A percentile compares a stretch with the other conserved stretches of the same genome.
Conservation (phyloP, 2,888 invertebrate species). For the Caenorhabditis panamensis region DNA sequence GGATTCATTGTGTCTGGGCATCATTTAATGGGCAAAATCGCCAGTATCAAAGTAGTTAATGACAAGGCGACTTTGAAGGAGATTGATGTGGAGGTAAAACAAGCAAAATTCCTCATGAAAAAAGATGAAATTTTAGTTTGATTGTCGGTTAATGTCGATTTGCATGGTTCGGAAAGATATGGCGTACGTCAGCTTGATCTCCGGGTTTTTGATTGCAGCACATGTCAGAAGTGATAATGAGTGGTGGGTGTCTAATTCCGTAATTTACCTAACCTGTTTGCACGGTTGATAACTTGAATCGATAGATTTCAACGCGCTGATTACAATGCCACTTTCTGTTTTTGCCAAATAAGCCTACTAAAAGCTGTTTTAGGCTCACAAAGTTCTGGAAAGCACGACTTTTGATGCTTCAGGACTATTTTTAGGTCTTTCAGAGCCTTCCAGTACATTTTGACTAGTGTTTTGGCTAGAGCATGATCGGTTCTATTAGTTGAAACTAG, state of each 20-base stretch:
- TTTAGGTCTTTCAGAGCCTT: too few relatives aligned
- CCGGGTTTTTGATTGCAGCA: conserved; percentile 82
- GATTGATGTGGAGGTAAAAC: conserved; percentile 58
- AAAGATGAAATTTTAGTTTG: conserved; percentile 78
- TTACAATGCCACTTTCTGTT: too few relatives aligned
- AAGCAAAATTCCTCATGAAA: background rate
- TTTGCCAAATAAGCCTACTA: too few relatives aligned
- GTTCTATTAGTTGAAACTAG: too few relatives aligned
- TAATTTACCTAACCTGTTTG: too few relatives aligned
- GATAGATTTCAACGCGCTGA: too few relatives aligned
- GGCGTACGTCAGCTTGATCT: conserved; percentile 82
- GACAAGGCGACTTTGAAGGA: conserved; percentile 46
- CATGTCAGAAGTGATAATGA: conserved; percentile 71
- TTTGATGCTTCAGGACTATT: too few relatives aligned
- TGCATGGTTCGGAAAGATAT: conserved; percentile 81
- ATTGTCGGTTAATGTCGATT: conserved; percentile 83
- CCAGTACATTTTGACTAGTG: too few relatives aligned
- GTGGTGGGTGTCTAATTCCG: too few relatives aligned
- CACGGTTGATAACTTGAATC: too few relatives aligned
- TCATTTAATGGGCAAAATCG: conserved; percentile 64
- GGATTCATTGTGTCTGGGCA: conserved; percentile 62
- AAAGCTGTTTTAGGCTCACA: too few relatives aligned
- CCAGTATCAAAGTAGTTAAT: conserved; percentile 49
- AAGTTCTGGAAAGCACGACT: background rate
- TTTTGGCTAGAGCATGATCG: too few relatives aligned